Conservation (phyloP, 2,113 vertebrate species). For the Cromileptes altivelis region DNA sequence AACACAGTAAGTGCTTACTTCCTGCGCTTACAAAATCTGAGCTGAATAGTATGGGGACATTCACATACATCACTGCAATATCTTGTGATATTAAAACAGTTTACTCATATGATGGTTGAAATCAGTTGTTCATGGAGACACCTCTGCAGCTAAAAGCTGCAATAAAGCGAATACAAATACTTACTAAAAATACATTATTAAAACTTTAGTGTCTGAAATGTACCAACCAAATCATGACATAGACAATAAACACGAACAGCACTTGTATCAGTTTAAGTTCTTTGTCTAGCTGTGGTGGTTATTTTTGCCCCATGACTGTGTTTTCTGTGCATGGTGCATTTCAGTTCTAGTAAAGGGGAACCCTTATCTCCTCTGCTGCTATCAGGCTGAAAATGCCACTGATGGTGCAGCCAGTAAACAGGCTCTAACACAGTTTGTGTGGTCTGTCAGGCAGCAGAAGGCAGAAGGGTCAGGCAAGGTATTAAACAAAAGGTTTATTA, state of each 20-base stretch:
- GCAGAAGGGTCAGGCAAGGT: conserved; percentile 28
- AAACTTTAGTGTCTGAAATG: neutral
- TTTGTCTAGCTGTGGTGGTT: conserved; percentile 9
- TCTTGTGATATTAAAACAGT: neutral
- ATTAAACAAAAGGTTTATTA: conserved; percentile 66
- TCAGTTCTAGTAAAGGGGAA: conserved; percentile 26
- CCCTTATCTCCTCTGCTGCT: conserved; percentile 52
- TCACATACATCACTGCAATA: neutral
- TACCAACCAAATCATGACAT: neutral
- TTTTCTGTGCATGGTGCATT: conserved; percentile 20
- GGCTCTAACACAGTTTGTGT: conserved; percentile 14
- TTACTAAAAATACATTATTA: neutral
- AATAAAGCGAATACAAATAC: neutral
- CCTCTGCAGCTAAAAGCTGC: neutral
- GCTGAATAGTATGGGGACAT: neutral
- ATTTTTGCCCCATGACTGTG: conserved; percentile 38
- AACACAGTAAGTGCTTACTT: neutral
- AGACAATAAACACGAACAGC: neutral
- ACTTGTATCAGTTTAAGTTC: neutral
- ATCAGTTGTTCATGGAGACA: neutral
- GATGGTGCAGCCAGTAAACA: conserved; percentile 50
- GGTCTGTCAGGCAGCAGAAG: conserved; percentile 11
- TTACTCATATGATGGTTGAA: neutral
- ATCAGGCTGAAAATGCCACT: conserved; percentile 44
- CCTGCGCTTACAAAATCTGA: neutral